Evolutionary conservation across 2,888 invertebrate genomes (phyloP).

Genomic region (Ichneumoninae sp.): DNA sequence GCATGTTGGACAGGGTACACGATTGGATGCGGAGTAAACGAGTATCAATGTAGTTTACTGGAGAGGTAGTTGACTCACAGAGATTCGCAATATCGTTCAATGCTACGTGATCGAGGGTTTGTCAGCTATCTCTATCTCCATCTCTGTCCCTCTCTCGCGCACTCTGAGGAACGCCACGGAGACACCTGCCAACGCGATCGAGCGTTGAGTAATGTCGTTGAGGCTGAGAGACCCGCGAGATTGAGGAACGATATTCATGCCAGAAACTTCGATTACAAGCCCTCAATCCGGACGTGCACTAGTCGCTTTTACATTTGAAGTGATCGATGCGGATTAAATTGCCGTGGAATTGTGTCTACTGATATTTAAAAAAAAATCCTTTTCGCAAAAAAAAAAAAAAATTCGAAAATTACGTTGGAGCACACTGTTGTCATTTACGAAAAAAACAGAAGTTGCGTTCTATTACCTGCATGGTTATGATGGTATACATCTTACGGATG

Average conservation of each 20-base stretch:
- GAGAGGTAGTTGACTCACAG: constrained; percentile 24
- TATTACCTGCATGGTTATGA: neutral
- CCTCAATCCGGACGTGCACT: neutral
- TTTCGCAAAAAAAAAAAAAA: neutral
- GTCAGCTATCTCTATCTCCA: constrained; percentile 27
- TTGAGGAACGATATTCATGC: constrained; percentile 39
- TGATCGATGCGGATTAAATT: neutral
- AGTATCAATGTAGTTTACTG: constrained; percentile 20
- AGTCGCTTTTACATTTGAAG: neutral
- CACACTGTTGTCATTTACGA: neutral
- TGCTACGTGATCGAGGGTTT: constrained; percentile 26
- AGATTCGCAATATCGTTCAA: constrained; percentile 53
- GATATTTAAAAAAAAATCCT: neutral
- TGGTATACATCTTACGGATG: neutral
- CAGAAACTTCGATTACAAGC: constrained; percentile 32
- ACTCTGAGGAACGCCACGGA: constrained; percentile 13
- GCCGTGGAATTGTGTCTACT: neutral
- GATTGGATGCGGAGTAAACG: constrained; percentile 41
- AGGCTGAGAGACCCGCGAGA: constrained; percentile 34
- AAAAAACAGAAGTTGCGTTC: neutral
- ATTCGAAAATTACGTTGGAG: neutral
- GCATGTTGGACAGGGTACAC: neutral
- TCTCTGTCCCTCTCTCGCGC: neutral
- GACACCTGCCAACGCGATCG: constrained; percentile 50
- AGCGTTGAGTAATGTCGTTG: constrained; percentile 52